Percentiles rank a stretch among this genome's conserved stretches.
These are phyloP conservation scores for Ctenopoma multispine DNA, from an alignment of 2,797 vertebrate species.

Conservation along the genomic window DNA sequence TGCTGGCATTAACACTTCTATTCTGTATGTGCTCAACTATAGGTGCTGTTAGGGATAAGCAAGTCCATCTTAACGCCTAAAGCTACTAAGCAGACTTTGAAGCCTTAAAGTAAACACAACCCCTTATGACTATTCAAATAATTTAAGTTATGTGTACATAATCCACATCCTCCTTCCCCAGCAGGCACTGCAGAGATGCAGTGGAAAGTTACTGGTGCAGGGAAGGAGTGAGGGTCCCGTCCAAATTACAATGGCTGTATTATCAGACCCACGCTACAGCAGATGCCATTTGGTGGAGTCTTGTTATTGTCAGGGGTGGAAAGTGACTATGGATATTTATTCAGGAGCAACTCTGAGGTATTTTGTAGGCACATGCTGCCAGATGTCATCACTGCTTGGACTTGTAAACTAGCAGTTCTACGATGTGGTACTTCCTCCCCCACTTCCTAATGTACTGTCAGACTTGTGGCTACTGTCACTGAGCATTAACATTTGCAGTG, in stretches of 20 bases:
- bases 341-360: background rate
- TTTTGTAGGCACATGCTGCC: too few relatives aligned
- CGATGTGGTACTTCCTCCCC: background rate
- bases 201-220: constrained; percentile 73
- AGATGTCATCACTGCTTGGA: too few relatives aligned
- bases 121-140: constrained; percentile 19
- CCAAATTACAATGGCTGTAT: constrained; percentile 58
- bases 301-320: constrained; percentile 5
- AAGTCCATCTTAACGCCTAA: constrained; percentile 33
- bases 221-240: constrained; percentile 44
- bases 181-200: constrained; percentile 42
- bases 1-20: constrained; percentile 4
- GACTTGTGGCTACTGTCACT: constrained; percentile 13
- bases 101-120: constrained; percentile 29
- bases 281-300: constrained; percentile 39
- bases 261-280: constrained; percentile 37
- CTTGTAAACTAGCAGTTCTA: background rate
- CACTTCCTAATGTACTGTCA: background rate
- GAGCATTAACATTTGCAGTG: constrained; percentile 5
- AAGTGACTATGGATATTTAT: background rate
- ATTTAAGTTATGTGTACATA: constrained; percentile 5
- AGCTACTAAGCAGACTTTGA: constrained; percentile 9
- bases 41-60: constrained; percentile 16
- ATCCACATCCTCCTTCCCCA: constrained; percentile 28
- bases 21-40: background rate